These are phyloP conservation scores for Leptinotarsa tumamoca DNA, from an alignment of 2,888 invertebrate genomes.

Conservation along the genomic window DNA sequence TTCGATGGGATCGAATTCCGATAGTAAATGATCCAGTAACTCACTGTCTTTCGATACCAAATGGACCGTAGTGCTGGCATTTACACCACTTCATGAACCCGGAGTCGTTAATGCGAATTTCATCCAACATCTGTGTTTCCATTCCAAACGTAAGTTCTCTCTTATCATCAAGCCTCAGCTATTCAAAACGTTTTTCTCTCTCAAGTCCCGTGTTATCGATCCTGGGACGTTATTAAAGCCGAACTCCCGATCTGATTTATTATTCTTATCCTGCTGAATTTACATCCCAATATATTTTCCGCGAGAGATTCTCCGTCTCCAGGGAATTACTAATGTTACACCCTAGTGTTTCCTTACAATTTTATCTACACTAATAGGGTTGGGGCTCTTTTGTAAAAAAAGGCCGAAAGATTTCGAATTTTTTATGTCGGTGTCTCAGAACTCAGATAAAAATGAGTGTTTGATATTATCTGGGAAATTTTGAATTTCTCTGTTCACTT, in stretches of 20 bases:
- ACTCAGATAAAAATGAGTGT: background rate
- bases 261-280: constrained; percentile 40
- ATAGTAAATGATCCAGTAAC: no score
- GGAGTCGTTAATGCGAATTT: background rate
- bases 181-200: constrained; percentile 24
- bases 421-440: background rate
- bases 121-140: constrained; percentile 5
- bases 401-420: constrained; percentile 1
- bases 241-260: constrained; percentile 41
- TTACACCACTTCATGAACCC: background rate
- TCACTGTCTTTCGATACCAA: no score
- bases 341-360: constrained; percentile 35
- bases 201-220: constrained; percentile 23
- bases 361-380: constrained; percentile 41
- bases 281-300: constrained; percentile 42
- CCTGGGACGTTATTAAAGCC: constrained; percentile 37
- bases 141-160: background rate
- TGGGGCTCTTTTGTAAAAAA: constrained; percentile 26
- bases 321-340: constrained; percentile 36
- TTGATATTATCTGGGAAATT: background rate
- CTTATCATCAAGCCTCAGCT: constrained; percentile 9
- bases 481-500: background rate
- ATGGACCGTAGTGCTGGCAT: no score
- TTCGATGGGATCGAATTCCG: no score
- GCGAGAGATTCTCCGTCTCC: constrained; percentile 28